Conservation (phyloP, 2,888 invertebrate species). For the Callimorpha dominula region DNA sequence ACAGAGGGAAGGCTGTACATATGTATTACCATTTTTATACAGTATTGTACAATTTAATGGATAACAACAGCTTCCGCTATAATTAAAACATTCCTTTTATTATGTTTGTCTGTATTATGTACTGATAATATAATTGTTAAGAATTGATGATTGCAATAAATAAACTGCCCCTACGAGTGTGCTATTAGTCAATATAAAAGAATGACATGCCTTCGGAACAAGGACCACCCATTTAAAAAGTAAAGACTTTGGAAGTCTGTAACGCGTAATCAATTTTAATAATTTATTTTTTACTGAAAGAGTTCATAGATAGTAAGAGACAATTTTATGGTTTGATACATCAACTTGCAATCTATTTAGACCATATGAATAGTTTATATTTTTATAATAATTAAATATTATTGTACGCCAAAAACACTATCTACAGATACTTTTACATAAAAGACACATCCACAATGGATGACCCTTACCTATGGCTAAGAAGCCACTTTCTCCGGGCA, state of each 20-base stretch:
- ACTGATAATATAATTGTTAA: conserved; percentile 3
- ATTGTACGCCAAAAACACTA: too few species aligned
- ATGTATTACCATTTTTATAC: background rate
- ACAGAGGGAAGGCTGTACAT: too few species aligned
- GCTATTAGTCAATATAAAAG: conserved; percentile 4
- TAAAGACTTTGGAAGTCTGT: too few species aligned
- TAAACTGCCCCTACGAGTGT: background rate
- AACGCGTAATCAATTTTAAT: too few species aligned
- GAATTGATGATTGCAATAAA: background rate
- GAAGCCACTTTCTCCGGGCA: too few species aligned
- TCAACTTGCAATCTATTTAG: too few species aligned
- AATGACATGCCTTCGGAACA: background rate
- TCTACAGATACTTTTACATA: too few species aligned
- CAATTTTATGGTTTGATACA: too few species aligned
- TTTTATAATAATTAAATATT: too few species aligned
- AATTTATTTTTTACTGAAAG: background rate
- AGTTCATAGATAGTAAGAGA: background rate
- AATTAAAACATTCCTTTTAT: background rate
- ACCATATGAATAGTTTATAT: too few species aligned
- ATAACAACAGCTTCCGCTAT: background rate
- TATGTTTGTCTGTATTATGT: background rate
- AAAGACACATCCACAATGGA: too few species aligned
- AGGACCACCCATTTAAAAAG: background rate
- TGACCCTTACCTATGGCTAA: too few species aligned
- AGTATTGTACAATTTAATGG: background rate